These are phyloP conservation scores for Thalassophryne amazonica DNA, from an alignment of 2,797 vertebrate species.

Conservation along the genomic window DNA sequence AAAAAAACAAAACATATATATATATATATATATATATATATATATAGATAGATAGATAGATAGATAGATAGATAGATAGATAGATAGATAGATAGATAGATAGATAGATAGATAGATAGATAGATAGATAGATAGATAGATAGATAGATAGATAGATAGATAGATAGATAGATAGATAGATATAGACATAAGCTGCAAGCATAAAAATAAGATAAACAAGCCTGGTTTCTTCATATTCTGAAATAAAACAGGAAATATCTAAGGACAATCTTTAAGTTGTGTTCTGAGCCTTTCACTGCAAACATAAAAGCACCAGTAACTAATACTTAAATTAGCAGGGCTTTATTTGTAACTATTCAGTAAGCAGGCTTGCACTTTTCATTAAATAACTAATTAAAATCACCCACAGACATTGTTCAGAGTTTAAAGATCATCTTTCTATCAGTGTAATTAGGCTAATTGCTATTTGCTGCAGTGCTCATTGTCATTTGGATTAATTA, in stretches of 20 bases:
- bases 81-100: too few relatives aligned
- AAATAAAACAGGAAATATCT: too few relatives aligned
- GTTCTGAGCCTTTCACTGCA: neutral
- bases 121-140: too few relatives aligned
- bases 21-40: too few relatives aligned
- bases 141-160: too few relatives aligned
- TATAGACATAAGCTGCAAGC: too few relatives aligned
- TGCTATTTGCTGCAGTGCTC: slow-evolving; percentile 37
- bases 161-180: too few relatives aligned
- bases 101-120: too few relatives aligned
- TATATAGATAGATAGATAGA: too few relatives aligned
- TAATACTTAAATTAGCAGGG: neutral
- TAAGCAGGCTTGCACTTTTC: slow-evolving; percentile 12
- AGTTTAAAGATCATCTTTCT: slow-evolving; percentile 36
- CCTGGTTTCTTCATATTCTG: too few relatives aligned
- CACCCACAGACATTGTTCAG: slow-evolving; percentile 18
- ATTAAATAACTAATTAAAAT: slow-evolving; percentile 54
- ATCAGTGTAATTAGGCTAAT: slow-evolving; percentile 43
- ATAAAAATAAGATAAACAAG: too few relatives aligned
- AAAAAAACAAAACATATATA: neutral
- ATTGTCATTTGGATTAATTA: slow-evolving; percentile 42
- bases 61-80: too few relatives aligned
- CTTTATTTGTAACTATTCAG: slow-evolving; percentile 23
- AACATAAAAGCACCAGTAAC: slow-evolving; percentile 5
- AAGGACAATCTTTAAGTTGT: neutral